These are phyloP conservation scores for Hyles euphorbiae DNA, from an alignment of 1,140 invertebrate genomes.

Conservation along the genomic window DNA sequence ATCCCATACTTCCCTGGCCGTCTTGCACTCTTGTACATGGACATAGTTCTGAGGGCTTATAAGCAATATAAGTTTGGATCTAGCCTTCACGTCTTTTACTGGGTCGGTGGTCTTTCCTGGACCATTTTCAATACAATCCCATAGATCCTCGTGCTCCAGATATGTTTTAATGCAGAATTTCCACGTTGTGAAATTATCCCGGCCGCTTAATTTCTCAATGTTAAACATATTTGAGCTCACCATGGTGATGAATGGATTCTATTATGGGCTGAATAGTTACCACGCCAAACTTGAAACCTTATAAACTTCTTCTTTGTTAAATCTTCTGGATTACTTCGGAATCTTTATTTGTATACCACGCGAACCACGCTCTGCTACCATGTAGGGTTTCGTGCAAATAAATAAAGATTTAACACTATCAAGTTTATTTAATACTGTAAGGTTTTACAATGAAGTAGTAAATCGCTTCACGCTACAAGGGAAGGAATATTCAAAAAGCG, in stretches of 20 bases:
- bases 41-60: slow-evolving; percentile 18
- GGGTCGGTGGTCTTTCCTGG: not conserved
- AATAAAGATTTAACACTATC: no score
- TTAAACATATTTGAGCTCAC: not conserved
- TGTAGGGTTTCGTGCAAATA: not conserved
- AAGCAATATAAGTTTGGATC: slow-evolving; percentile 17
- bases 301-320: no score
- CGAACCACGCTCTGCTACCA: slow-evolving; percentile 6
- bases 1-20: slow-evolving; percentile 30
- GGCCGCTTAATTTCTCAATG: slow-evolving; percentile 21
- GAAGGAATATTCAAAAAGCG: no score
- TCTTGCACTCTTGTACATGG: slow-evolving; percentile 26
- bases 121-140: slow-evolving; percentile 8
- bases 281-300: no score
- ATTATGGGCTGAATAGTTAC: no score
- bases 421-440: no score
- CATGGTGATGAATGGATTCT: no score
- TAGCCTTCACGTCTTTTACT: slow-evolving; percentile 12
- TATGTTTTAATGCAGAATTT: slow-evolving; percentile 25
- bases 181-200: slow-evolving; percentile 27
- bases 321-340: no score
- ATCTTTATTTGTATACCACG: not conserved
- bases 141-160: slow-evolving; percentile 20
- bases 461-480: no score
- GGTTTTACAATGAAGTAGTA: no score